Percentiles rank a stretch among this genome's conserved stretches.
Evolutionary conservation across 2,113 vertebrate genomes (phyloP).

Genomic region (Rhagologus leucostigma): DNA sequence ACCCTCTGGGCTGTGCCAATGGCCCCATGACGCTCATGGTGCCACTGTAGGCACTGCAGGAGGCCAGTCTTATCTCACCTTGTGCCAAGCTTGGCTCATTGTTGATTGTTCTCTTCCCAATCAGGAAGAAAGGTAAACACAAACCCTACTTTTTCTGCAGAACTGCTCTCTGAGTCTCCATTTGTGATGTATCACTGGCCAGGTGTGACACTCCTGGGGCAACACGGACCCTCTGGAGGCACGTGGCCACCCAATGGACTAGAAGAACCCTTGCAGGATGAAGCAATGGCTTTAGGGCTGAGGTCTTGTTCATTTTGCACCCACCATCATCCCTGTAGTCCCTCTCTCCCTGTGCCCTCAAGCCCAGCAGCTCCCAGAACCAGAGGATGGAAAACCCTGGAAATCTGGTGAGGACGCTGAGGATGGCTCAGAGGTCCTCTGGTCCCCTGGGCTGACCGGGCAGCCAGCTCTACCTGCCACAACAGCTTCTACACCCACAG

Average conservation of each 20-base stretch:
- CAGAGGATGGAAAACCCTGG: neutral
- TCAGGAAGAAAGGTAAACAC: neutral
- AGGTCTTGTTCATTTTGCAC: neutral
- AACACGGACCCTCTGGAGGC: neutral
- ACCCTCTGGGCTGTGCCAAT: neutral
- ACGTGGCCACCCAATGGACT: rapidly evolving
- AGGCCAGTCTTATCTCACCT: neutral
- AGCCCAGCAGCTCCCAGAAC: neutral
- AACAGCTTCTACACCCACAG: neutral
- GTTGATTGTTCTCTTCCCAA: constrained; percentile 13
- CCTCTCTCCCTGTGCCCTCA: neutral
- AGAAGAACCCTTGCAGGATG: neutral
- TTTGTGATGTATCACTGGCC: neutral
- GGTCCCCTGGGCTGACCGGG: neutral
- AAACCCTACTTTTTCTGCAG: neutral
- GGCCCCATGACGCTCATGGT: neutral
- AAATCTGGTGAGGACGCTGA: neutral
- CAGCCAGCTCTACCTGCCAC: neutral
- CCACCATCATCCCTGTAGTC: neutral
- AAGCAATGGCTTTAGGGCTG: neutral
- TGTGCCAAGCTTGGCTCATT: neutral
- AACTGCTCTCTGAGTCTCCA: neutral
- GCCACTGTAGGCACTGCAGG: rapidly evolving
- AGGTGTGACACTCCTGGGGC: too few species aligned
- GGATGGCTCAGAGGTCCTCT: rapidly evolving